Evolutionary conservation across 2,888 invertebrate genomes (phyloP), one percentile per base, ranked within the genome.

Genomic region (Timandra comae): DNA sequence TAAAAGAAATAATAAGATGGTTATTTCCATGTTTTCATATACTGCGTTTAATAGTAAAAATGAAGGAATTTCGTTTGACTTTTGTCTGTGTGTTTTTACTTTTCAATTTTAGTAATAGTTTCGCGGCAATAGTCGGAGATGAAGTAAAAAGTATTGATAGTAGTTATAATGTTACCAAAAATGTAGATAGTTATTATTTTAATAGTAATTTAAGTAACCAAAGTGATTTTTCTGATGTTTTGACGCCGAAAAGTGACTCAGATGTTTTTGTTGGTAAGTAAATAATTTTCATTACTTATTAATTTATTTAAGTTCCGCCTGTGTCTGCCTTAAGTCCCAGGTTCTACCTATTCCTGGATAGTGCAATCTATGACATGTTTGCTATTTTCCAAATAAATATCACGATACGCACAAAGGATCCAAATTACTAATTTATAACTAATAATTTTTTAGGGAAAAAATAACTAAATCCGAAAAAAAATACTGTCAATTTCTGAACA

Each of bases 1-100:
- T 86, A 49, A 78, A 72, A 58, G 86, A 86, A 42, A 76, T 86
- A 20, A 86, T 86, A 26, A 85, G 79, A 55, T 85, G 85, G 84
- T 82, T 82, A 30, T 77, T 84, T 43, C 82, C 81, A 35, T 82
- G 84, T 57, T 79, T 82, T 42, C 79, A 78, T 47, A 66, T 79
- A 33, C 57, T 82, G 53, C 67, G 67, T 60, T 30, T 46, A 24
- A 45, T 38, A 4, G 24, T 38, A 11, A 33, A 31, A 29, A 33
- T 28, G 26, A 42, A 21, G 32, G 21, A 39, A 29, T 26, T 35
- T 20, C 33, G 34, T 12, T 38, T 41, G 43, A 45, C 39, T 37
- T 45, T 48, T 34, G 23, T 46, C 36, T 47, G 43, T 45, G 36
- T 48, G 33, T 33, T 45, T 40, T 46, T 47, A 36, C 28, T 47